phyloP scores from a whole-genome alignment of 2,888 invertebrate genomes.

The Campoplex nolae region DNA sequence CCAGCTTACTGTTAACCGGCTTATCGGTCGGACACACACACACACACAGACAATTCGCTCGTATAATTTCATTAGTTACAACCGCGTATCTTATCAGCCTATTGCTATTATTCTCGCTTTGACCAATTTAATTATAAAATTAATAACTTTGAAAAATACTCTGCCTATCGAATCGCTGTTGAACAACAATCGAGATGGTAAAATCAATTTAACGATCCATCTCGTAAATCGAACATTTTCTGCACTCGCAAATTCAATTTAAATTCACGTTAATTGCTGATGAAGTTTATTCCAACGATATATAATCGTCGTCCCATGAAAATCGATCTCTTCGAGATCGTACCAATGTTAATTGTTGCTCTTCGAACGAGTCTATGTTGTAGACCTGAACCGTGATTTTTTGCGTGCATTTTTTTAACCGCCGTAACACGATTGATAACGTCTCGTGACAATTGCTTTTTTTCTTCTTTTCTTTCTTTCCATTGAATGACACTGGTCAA shows the following conservation, averaged over 20 bases:
- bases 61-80: slow-evolving; percentile 13
- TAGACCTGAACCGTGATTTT: not conserved
- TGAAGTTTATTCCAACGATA: not conserved
- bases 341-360: not conserved
- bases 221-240: not conserved
- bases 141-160: not conserved
- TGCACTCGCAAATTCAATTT: not conserved
- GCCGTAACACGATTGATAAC: not conserved
- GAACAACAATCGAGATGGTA: not conserved
- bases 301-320: not conserved
- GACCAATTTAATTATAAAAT: slow-evolving; percentile 27
- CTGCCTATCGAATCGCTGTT: slow-evolving; percentile 6
- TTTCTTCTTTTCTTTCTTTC: not conserved
- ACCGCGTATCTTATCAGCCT: slow-evolving; percentile 34
- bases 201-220: slow-evolving; percentile 5
- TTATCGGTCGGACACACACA: slow-evolving; percentile 45
- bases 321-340: not conserved
- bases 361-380: not conserved
- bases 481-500: not conserved
- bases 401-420: not conserved
- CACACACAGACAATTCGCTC: not conserved
- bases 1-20: slow-evolving; percentile 50
- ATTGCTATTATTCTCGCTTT: slow-evolving; percentile 18
- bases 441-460: not conserved
- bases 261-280: not conserved